Conservation (phyloP, 2,888 invertebrate genomes). For the Ommatoiulus sabulosus region DNA sequence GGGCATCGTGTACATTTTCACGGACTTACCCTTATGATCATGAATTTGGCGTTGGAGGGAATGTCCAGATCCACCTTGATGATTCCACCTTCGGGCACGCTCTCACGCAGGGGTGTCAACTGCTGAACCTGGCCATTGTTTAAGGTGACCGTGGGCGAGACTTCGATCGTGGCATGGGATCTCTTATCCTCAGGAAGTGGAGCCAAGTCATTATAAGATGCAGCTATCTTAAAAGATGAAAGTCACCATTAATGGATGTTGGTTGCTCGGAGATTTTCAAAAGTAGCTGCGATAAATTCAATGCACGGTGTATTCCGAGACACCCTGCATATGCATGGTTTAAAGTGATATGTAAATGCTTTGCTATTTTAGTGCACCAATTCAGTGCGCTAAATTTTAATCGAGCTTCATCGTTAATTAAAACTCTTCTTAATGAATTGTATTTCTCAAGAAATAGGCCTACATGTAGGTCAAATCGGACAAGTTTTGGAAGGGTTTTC, state of each 20-base stretch:
- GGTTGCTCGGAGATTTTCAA: not conserved
- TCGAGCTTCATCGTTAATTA: not conserved
- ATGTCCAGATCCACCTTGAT: slow-evolving; percentile 63
- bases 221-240: slow-evolving; percentile 63
- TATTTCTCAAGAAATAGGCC: not conserved
- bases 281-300: too few relatives aligned
- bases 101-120: slow-evolving; percentile 60
- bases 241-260: not conserved
- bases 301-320: too few relatives aligned
- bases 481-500: not conserved
- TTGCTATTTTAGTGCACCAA: not conserved
- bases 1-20: not conserved
- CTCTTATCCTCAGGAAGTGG: slow-evolving; percentile 64
- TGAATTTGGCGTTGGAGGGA: slow-evolving; percentile 61
- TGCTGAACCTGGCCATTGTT: slow-evolving; percentile 61
- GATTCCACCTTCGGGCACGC: slow-evolving; percentile 63
- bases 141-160: slow-evolving; percentile 62
- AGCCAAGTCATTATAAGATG: slow-evolving; percentile 66
- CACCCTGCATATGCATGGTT: not conserved
- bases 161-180: slow-evolving; percentile 62
- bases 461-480: slow-evolving; percentile 16
- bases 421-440: not conserved
- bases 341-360: not conserved
- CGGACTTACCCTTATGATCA: slow-evolving; percentile 60
- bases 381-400: not conserved